phyloP scores from a whole-genome alignment of 2,113 vertebrate genomes.

The Hypocryptadius cinnamomeus region DNA sequence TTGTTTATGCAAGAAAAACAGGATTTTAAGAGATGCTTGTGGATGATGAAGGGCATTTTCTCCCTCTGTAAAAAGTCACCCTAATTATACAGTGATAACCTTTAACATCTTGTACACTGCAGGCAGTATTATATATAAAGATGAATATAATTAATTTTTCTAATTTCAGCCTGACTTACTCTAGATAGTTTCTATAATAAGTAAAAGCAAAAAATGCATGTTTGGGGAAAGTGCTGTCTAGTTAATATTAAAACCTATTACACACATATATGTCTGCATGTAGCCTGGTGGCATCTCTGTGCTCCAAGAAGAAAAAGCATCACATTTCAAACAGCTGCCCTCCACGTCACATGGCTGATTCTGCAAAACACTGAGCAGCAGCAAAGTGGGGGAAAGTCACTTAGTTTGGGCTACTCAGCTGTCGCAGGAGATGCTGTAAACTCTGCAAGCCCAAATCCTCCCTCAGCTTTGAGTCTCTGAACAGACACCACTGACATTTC shows the following conservation, averaged over 20 bases:
- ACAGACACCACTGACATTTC: constrained; percentile 43
- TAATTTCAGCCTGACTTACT: constrained; percentile 2
- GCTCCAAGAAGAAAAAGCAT: not conserved
- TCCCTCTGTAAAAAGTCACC: not conserved
- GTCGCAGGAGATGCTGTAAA: not conserved
- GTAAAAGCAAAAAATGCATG: not conserved
- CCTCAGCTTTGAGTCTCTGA: not conserved
- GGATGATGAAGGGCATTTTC: not conserved
- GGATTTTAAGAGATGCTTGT: not conserved
- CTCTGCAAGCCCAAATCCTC: constrained; percentile 13
- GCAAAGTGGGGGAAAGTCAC: not conserved
- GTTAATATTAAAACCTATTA: not conserved
- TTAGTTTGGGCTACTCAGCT: not conserved
- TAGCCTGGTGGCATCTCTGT: not conserved
- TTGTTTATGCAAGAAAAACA: constrained; percentile 42
- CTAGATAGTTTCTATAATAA: not conserved
- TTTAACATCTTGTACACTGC: not conserved
- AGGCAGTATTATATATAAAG: not conserved
- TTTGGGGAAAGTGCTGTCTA: not conserved
- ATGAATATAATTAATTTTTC: not conserved
- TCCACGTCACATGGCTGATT: not conserved
- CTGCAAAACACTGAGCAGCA: not conserved
- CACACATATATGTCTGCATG: not conserved
- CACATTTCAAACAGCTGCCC: not conserved
- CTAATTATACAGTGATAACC: constrained; percentile 20